Evolutionary conservation across 53 echinoderm and acorn worm genomes (phyloP).

Genomic region (Echinometra lucunter): DNA sequence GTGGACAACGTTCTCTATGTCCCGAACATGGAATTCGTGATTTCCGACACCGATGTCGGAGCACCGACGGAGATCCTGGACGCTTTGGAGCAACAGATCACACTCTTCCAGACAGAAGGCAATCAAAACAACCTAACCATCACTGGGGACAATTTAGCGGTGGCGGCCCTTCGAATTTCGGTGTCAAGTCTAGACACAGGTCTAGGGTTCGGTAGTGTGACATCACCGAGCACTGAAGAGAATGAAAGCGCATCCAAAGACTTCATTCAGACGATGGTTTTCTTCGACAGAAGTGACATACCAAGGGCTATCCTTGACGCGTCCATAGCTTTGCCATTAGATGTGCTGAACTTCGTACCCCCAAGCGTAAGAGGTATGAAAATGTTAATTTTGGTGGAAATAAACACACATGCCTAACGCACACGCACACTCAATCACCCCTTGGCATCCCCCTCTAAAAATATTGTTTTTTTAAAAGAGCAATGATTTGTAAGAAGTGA

Average conservation of each 20-base stretch:
- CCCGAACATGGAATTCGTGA: constrained; percentile 10
- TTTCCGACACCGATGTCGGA: background rate
- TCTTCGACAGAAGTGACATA: constrained; percentile 52
- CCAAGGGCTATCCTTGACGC: constrained; percentile 63
- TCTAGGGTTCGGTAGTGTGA: constrained; percentile 68
- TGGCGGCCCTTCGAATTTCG: constrained; percentile 59
- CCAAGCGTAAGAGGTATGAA: background rate
- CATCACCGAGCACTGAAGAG: background rate
- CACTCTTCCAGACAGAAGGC: constrained; percentile 49
- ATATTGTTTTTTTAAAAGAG: no score
- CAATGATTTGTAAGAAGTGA: no score
- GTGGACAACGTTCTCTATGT: constrained; percentile 69
- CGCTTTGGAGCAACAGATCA: constrained; percentile 68
- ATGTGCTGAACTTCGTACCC: constrained; percentile 39
- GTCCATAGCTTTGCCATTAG: constrained; percentile 66
- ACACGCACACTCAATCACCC: background rate
- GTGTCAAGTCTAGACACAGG: constrained; percentile 57
- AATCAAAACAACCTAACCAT: constrained; percentile 61
- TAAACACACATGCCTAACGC: background rate
- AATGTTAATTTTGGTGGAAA: background rate
- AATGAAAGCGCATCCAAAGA: background rate
- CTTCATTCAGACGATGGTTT: constrained; percentile 57
- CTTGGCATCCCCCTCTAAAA: no score
- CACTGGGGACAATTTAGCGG: constrained; percentile 52
- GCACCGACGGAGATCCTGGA: constrained; percentile 66